Percentiles rank a stretch among this genome's conserved stretches.
These are phyloP conservation scores for Colostygia pectinataria DNA, from an alignment of 2,888 invertebrate species.

Conservation along the genomic window DNA sequence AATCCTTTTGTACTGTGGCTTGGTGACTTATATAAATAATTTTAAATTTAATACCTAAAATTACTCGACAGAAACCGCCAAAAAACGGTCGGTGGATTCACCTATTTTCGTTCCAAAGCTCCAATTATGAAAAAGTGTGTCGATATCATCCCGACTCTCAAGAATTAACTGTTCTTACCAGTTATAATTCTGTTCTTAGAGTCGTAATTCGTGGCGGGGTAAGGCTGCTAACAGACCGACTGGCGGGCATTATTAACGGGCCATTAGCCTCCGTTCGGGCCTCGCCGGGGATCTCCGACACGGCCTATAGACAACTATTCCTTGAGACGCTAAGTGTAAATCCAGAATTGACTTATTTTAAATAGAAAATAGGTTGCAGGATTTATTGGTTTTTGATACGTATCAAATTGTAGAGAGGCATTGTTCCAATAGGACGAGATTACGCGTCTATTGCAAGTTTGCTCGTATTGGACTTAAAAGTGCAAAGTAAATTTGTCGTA, in stretches of 20 bases:
- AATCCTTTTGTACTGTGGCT: no score
- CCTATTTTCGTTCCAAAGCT: no score
- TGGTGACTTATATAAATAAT: no score
- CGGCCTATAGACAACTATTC: slow-evolving; percentile 35
- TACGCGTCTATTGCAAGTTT: no score
- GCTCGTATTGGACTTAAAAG: no score
- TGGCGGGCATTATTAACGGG: slow-evolving; percentile 72
- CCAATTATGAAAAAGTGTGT: no score
- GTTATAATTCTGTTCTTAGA: slow-evolving; percentile 15
- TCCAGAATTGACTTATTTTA: slow-evolving; percentile 14
- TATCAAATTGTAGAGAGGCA: no score
- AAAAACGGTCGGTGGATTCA: no score
- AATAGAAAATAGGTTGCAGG: neutral
- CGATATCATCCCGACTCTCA: neutral
- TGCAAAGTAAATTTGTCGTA: no score
- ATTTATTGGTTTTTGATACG: slow-evolving; percentile 8
- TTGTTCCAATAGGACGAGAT: no score
- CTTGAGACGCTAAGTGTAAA: slow-evolving; percentile 16
- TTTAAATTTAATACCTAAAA: no score
- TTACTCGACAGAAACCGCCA: no score
- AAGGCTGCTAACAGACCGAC: slow-evolving; percentile 66
- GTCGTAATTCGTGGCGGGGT: slow-evolving; percentile 65
- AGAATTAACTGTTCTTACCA: slow-evolving; percentile 17
- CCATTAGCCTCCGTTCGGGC: slow-evolving; percentile 72
- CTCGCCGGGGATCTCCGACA: slow-evolving; percentile 48